phyloP scores from a whole-genome alignment of 2,113 vertebrate species.

The Oreochromis tanganicae region DNA sequence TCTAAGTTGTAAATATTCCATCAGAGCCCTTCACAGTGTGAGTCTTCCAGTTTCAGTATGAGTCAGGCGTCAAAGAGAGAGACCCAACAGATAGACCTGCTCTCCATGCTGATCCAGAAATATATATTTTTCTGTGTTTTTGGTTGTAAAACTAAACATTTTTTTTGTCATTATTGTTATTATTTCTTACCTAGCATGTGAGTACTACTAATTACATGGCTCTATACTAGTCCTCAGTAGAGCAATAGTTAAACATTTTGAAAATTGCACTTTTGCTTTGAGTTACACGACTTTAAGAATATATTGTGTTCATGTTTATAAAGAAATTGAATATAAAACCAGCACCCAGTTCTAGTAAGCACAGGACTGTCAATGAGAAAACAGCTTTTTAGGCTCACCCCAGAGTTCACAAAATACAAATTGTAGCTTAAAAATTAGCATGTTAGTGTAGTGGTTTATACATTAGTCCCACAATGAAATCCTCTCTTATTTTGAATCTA shows the following conservation, averaged over 20 bases:
- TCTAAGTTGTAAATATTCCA: slow-evolving; percentile 39
- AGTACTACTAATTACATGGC: background rate
- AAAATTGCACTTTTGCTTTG: background rate
- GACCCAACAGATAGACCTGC: slow-evolving; percentile 26
- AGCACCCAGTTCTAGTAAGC: background rate
- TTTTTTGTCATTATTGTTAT: background rate
- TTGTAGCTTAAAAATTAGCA: background rate
- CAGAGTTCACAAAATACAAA: background rate
- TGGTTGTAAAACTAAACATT: background rate
- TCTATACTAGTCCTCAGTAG: background rate
- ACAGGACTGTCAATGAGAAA: background rate
- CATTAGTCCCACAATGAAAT: background rate
- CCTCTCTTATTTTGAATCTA: background rate
- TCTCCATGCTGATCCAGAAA: slow-evolving; percentile 2
- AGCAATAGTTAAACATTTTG: background rate
- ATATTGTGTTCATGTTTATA: background rate
- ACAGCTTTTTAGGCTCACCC: background rate
- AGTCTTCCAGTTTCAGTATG: slow-evolving; percentile 38
- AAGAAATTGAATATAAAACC: background rate
- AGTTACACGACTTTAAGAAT: background rate
- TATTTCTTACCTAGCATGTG: background rate
- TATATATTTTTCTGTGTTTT: background rate
- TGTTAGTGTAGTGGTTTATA: background rate
- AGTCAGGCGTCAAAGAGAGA: slow-evolving; percentile 52
- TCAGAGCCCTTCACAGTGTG: slow-evolving; percentile 38